phyloP scores from a whole-genome alignment of 1,140 invertebrate species.

The Panagrolaimus sp. region DNA sequence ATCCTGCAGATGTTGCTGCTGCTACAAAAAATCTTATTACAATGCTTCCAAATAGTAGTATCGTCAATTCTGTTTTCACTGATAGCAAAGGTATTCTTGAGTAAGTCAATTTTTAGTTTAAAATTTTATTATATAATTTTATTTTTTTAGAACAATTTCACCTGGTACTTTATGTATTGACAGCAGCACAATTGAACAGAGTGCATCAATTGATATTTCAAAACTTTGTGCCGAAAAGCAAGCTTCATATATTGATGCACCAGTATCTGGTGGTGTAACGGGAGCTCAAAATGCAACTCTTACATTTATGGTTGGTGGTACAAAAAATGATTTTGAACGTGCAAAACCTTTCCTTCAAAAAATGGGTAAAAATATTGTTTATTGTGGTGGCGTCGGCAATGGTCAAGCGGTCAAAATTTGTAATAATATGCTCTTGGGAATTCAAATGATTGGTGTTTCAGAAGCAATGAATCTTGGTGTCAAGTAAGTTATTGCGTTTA shows the following conservation, averaged over 20 bases:
- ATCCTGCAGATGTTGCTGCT: slow-evolving; percentile 71
- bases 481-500: too few relatives aligned
- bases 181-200: slow-evolving; percentile 88
- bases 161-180: slow-evolving; percentile 78
- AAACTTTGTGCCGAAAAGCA: slow-evolving; percentile 66
- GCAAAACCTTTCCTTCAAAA: slow-evolving; percentile 70
- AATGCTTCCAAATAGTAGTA: slow-evolving; percentile 74
- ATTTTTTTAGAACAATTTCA: slow-evolving; percentile 64
- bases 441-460: slow-evolving; percentile 79
- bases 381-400: slow-evolving; percentile 81
- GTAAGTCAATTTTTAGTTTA: slow-evolving; percentile 61
- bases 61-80: slow-evolving; percentile 64
- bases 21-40: slow-evolving; percentile 71
- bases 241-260: slow-evolving; percentile 81
- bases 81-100: slow-evolving; percentile 71
- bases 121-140: slow-evolving; percentile 9
- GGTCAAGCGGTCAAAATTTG: slow-evolving; percentile 93
- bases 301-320: slow-evolving; percentile 91
- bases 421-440: slow-evolving; percentile 91
- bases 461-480: slow-evolving; percentile 86
- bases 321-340: slow-evolving; percentile 66
- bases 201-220: slow-evolving; percentile 71
- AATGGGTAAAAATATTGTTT: slow-evolving; percentile 84
- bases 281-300: slow-evolving; percentile 78
- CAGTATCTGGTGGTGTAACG: slow-evolving; percentile 81